Base-by-base conservation (phyloP, 2,797 vertebrate genomes). In the Lacerta bilineata region DNA sequence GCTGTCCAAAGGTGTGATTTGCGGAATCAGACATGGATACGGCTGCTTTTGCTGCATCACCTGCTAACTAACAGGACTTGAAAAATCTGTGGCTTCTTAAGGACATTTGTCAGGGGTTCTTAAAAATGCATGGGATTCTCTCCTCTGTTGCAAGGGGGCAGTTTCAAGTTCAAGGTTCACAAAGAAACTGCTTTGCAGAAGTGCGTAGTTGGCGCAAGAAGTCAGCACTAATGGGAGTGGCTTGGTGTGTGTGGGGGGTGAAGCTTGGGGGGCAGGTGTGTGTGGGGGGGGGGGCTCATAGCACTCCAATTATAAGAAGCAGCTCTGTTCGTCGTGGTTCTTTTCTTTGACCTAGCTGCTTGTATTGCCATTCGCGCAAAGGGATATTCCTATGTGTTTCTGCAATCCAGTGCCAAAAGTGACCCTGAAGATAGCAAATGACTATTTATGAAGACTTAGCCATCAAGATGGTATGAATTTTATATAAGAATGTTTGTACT, bases 401-500 rank as follows among this genome's bases (percentile, higher is more conserved):
- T 90, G 41, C 90, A 83, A 50, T 66, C 27, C 39, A 77, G 36
- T 74, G 72, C 78, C 78, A 36, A 36, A 85, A 77, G 87, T 33
- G 1, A 25, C 1, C 39, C 13, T 36, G 17, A 36, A 92, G 59
- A 74, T 84, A 39, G 64, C 85, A 91, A 83, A 43, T 55, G 61
- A 61, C 71, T 90, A 43, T 76, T 92, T 91, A 91, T 79, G 92
- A 69, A 92, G 20, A 61, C 87, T 93, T 93, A 90, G 33, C 84
- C 83, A 93, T 76, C 74, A 5, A 85, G 27, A 80, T 10, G 75
- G 79, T 76, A 85, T 94, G 91, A 95, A 94, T 96, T 27, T 27
- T 86, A 83, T 77, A 90, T 66, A 88, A 66, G 90, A 90, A 85
- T 93, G 84, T 90, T 94, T 86, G 92, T 95, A 92, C 94, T 91